A percentile compares a stretch with the other conserved stretches of the same genome.
These are phyloP conservation scores for Halcyon senegalensis DNA, from an alignment of 2,113 vertebrate genomes.

Conservation along the genomic window DNA sequence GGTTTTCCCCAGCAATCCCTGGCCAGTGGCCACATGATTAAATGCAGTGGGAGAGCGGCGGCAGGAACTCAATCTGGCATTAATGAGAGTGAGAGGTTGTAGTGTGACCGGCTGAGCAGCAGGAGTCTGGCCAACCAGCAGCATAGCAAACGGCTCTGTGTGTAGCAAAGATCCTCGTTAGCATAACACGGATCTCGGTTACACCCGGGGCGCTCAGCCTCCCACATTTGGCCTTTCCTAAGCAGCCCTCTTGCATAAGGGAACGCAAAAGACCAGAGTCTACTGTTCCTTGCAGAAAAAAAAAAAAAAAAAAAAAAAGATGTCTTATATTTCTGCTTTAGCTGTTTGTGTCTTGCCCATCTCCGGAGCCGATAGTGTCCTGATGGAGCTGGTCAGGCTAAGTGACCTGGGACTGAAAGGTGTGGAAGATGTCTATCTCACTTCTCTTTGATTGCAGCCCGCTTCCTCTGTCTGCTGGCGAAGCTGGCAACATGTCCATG, in stretches of 20 bases:
- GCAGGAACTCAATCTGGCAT: slow-evolving; percentile 10
- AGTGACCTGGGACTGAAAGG: neutral
- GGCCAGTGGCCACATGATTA: neutral
- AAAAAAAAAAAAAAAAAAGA: too few species aligned
- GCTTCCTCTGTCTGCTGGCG: neutral
- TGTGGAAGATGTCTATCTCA: accelerated
- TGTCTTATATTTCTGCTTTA: neutral
- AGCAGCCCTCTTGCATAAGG: neutral
- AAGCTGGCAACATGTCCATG: neutral
- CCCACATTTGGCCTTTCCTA: neutral
- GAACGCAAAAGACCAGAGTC: neutral
- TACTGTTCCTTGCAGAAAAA: neutral
- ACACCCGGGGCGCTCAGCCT: neutral
- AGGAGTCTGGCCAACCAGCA: neutral
- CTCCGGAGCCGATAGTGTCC: neutral
- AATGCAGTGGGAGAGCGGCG: neutral
- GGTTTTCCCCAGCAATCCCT: slow-evolving; percentile 47
- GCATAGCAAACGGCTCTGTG: neutral
- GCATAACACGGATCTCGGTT: neutral
- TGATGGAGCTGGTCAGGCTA: neutral
- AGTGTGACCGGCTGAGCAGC: neutral
- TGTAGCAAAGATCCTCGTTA: neutral
- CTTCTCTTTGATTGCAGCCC: neutral
- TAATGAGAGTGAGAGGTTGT: neutral
- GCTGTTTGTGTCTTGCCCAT: neutral